phyloP scores from a whole-genome alignment of 2,113 vertebrate species.

The Clarias batrachus region DNA sequence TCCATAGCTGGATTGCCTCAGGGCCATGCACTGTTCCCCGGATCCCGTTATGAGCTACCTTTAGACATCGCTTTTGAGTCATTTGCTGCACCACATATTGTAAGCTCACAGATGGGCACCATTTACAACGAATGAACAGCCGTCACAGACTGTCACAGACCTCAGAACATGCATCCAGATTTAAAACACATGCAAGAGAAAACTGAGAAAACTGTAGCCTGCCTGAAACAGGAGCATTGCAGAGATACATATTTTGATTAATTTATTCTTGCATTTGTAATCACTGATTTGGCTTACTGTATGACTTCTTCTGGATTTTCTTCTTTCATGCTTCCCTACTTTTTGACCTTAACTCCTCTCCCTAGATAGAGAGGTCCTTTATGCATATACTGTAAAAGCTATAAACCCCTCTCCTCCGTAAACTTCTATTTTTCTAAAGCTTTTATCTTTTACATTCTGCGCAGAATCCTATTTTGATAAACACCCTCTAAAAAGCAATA shows the following conservation, averaged over 20 bases:
- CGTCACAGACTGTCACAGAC: slow-evolving; percentile 1
- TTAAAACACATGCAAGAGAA: neutral
- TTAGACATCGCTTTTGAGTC: slow-evolving; percentile 87
- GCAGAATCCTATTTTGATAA: slow-evolving; percentile 17
- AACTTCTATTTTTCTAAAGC: slow-evolving; percentile 27
- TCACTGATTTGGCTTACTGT: slow-evolving; percentile 40
- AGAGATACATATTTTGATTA: slow-evolving; percentile 58
- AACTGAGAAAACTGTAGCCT: slow-evolving; percentile 57
- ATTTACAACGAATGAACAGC: slow-evolving; percentile 82
- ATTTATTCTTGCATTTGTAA: slow-evolving; percentile 65
- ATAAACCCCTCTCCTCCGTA: neutral
- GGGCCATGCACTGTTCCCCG: slow-evolving; percentile 80
- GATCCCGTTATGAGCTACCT: slow-evolving; percentile 83
- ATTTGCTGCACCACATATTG: slow-evolving; percentile 75
- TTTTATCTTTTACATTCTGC: neutral
- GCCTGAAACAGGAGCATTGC: slow-evolving; percentile 58
- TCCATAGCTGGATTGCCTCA: slow-evolving; percentile 72
- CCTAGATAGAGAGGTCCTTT: neutral
- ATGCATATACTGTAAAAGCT: slow-evolving; percentile 19
- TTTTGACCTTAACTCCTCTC: neutral
- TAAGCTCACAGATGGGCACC: slow-evolving; percentile 78
- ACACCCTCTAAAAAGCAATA: slow-evolving; percentile 33
- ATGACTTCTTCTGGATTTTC: slow-evolving; percentile 42
- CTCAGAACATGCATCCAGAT: slow-evolving; percentile 6
- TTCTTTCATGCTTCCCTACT: neutral